Evolutionary conservation across 2,113 vertebrate genomes (phyloP), one percentile per base, ranked within the genome.

Genomic region (Bufo bufo): DNA sequence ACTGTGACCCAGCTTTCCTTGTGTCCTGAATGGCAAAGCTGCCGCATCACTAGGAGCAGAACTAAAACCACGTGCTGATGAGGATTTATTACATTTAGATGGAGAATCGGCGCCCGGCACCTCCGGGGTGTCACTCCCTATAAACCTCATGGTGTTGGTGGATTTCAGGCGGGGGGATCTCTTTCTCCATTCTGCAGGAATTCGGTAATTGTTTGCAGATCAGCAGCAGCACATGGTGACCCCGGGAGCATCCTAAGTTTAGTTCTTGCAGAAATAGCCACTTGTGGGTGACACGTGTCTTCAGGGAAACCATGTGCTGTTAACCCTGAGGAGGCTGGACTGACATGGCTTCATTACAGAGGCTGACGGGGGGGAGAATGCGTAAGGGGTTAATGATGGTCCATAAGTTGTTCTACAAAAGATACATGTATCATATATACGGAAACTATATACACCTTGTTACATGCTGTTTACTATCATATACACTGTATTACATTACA

Each of bases 251-350:
- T 47, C 4, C 71, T 77, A 61, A 85, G 43, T 85, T 85, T 43
- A 74, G 72, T 85, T 85, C 56, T n/a, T 47, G 83, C 84, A 75
- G 84, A 75, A 85, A 85, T 85, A 85, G 69, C 69, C 84, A 58
- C 69, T 85, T 85, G 72, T 78, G 85, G 85, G 85, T 43, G 72
- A 86, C 85, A 65, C 74, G 56, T 58, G 72, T 78, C 71, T 59
- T 6, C 20, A 84, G n/a, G 63, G n/a, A 56, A 75, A 75, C 6
- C 33, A 50, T 52, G 45, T 20, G 72, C 56, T 6, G 56, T 86
- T 86, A 86, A 65, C 85, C 58, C 85, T 6, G 45, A 10, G 6
- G 4, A 1, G 19, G 58, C 58, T 19, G 59, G 52, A 63, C 14
- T 58, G 23, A 11, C 33, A 14, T 43, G 43, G 43, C 71, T 74